phyloP scores from a whole-genome alignment of 2,113 vertebrate genomes.

The Cyprinodon variegatus region DNA sequence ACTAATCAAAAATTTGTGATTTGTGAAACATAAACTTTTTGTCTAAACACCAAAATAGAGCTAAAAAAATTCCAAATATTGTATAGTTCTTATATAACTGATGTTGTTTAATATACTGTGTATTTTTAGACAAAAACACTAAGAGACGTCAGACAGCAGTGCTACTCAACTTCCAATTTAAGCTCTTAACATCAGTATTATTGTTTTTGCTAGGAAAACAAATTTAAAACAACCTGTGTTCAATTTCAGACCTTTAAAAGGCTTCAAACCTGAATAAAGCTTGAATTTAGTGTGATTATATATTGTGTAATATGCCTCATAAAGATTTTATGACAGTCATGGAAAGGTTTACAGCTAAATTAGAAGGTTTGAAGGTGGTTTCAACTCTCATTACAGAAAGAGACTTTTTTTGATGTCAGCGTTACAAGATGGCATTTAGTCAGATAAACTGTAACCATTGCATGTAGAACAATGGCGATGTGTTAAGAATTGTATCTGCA shows the following conservation, averaged over 20 bases:
- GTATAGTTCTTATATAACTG: background rate
- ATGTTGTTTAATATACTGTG: slow-evolving; percentile 2
- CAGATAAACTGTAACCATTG: background rate
- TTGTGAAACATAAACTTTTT: background rate
- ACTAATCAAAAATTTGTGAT: background rate
- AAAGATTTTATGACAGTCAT: slow-evolving; percentile 38
- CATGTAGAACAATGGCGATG: slow-evolving; percentile 8
- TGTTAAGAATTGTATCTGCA: slow-evolving; percentile 27
- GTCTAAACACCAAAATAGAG: background rate
- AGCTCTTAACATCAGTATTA: background rate
- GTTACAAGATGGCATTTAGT: background rate
- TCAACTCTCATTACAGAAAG: slow-evolving; percentile 31
- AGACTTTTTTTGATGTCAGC: background rate
- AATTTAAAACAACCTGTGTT: background rate
- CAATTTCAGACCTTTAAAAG: background rate
- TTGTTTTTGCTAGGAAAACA: background rate
- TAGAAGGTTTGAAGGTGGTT: slow-evolving; percentile 31
- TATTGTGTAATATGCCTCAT: slow-evolving; percentile 25
- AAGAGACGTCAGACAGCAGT: background rate
- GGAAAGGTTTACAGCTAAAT: slow-evolving; percentile 43
- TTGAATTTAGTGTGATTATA: background rate
- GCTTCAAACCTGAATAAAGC: background rate
- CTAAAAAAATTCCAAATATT: background rate
- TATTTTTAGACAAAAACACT: background rate
- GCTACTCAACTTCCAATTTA: background rate